These are phyloP conservation scores for Pangasius larnaudii DNA, from an alignment of 2,797 vertebrate genomes.

Conservation along the genomic window DNA sequence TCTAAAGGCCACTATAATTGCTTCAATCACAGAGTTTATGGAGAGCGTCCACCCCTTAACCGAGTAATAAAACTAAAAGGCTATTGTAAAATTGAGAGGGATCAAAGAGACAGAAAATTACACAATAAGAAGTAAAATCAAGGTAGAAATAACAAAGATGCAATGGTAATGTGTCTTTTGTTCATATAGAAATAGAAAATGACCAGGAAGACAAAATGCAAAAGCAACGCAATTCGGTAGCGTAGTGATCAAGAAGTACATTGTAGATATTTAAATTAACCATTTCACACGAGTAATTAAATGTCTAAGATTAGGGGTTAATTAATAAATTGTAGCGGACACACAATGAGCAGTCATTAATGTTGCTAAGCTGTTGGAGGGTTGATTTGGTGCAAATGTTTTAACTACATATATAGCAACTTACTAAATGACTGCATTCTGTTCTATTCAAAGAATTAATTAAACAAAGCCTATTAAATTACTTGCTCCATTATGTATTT, in stretches of 20 bases:
- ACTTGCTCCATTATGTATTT: slow-evolving; percentile 99
- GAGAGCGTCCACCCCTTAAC: slow-evolving; percentile 61
- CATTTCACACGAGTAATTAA: slow-evolving; percentile 83
- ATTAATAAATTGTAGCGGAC: slow-evolving; percentile 93
- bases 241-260: slow-evolving; percentile 57
- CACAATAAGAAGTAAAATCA: neutral
- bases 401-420: slow-evolving; percentile 78
- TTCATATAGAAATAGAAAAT: slow-evolving; percentile 5
- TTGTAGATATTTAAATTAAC: slow-evolving; percentile 71
- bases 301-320: slow-evolving; percentile 81
- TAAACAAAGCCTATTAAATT: slow-evolving; percentile 98
- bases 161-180: neutral
- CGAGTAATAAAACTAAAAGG: slow-evolving; percentile 57
- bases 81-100: slow-evolving; percentile 45
- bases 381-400: slow-evolving; percentile 84
- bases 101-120: slow-evolving; percentile 20
- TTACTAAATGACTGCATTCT: slow-evolving; percentile 65
- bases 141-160: neutral
- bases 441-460: slow-evolving; percentile 89
- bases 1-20: slow-evolving; percentile 53
- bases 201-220: neutral
- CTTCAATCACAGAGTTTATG: slow-evolving; percentile 63
- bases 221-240: slow-evolving; percentile 25
- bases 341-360: slow-evolving; percentile 78
- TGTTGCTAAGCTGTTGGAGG: slow-evolving; percentile 65